These are phyloP conservation scores for Aphidoletes aphidimyza DNA, from an alignment of 2,888 invertebrate genomes.

Conservation along the genomic window DNA sequence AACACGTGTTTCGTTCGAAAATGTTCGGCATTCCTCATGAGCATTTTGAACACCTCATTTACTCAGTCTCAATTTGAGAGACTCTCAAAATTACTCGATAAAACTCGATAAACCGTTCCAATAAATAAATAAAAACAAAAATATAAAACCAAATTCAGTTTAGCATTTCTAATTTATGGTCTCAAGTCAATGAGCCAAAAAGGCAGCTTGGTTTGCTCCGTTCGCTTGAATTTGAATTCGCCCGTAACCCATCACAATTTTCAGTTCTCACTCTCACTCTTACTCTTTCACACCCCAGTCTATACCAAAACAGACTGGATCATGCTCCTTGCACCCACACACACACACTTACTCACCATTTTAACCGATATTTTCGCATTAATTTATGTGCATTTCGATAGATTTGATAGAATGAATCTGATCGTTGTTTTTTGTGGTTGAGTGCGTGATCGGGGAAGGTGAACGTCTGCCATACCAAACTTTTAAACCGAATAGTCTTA, in stretches of 20 bases:
- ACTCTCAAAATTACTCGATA: background rate
- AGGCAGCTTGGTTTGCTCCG: background rate
- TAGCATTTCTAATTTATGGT: conserved; percentile 43
- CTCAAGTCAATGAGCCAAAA: conserved; percentile 28
- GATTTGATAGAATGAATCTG: background rate
- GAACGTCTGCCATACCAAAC: too few relatives aligned
- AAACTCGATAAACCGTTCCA: conserved; percentile 40
- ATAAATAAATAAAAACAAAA: conserved; percentile 34
- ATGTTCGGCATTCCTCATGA: conserved; percentile 18
- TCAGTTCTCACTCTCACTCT: background rate
- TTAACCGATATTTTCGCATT: background rate
- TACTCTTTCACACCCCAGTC: background rate
- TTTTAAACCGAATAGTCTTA: too few relatives aligned
- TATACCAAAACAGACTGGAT: too few relatives aligned
- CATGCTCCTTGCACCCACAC: background rate
- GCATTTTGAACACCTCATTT: conserved; percentile 42
- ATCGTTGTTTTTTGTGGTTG: background rate
- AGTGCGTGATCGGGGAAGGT: background rate
- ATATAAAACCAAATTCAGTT: conserved; percentile 21
- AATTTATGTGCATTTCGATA: conserved; percentile 30
- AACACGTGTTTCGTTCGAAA: background rate
- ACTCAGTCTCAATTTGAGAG: too few relatives aligned
- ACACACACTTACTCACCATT: background rate
- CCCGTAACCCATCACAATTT: conserved; percentile 14
- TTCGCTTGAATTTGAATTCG: background rate